A percentile compares a stretch with the other conserved stretches of the same genome.
phyloP scores from a whole-genome alignment of 2,888 invertebrate genomes.

The Minunthozetes semirufus region DNA sequence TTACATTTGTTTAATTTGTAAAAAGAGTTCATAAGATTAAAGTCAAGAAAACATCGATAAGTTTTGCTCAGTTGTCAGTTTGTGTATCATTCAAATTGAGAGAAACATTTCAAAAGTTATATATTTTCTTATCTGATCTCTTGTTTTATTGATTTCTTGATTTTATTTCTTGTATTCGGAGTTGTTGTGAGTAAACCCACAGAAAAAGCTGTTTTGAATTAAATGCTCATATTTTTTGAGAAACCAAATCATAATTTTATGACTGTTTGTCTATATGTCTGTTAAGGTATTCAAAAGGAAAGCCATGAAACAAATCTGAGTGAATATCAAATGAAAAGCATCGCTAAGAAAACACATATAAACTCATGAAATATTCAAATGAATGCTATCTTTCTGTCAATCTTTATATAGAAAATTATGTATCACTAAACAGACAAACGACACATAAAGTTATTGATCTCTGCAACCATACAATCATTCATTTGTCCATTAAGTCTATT shows the following conservation, averaged over 20 bases:
- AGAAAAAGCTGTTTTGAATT: no score
- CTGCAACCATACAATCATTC: not conserved
- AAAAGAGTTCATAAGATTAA: not conserved
- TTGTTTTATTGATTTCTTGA: not conserved
- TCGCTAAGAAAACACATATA: no score
- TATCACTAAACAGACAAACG: not conserved
- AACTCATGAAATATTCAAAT: not conserved
- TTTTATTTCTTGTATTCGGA: not conserved
- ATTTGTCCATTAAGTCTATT: not conserved
- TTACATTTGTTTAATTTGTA: conserved; percentile 6
- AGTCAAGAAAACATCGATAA: not conserved
- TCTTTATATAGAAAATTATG: not conserved
- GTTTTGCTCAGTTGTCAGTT: not conserved
- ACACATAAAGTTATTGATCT: not conserved
- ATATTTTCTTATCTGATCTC: not conserved
- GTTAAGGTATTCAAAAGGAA: no score
- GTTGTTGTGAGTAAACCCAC: not conserved
- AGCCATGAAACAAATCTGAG: no score
- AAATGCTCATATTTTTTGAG: no score
- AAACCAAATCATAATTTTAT: no score
- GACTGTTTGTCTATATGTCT: no score
- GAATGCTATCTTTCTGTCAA: not conserved
- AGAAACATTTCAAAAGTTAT: not conserved
- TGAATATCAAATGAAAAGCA: no score
- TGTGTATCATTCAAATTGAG: not conserved